Evolutionary conservation across 2,113 vertebrate species (phyloP).

Genomic region (Dipodomys spectabilis): DNA sequence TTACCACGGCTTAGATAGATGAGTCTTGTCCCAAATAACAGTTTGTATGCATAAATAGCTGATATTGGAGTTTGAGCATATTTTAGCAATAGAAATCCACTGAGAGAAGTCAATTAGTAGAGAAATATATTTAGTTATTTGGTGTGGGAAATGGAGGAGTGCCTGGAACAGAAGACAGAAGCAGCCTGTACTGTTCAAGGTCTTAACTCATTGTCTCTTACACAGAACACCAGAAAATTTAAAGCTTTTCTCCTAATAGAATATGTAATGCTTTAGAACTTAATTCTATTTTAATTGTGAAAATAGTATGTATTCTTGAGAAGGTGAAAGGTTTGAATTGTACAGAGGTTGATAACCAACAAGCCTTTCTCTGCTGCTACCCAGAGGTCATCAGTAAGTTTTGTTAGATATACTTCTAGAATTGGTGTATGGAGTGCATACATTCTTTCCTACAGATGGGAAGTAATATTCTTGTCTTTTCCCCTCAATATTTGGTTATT

Average conservation of each 20-base stretch:
- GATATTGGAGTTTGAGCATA: neutral
- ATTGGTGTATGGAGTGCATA: neutral
- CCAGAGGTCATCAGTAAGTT: neutral
- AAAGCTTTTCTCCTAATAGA: neutral
- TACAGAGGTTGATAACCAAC: neutral
- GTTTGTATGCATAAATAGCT: slow-evolving; percentile 32
- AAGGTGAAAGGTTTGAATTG: slow-evolving; percentile 18
- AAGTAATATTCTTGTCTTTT: neutral
- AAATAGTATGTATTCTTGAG: neutral
- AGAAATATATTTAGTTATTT: slow-evolving; percentile 47
- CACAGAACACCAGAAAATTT: neutral
- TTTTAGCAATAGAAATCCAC: slow-evolving; percentile 40
- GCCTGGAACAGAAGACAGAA: neutral
- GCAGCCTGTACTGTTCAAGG: neutral
- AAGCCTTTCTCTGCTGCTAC: neutral
- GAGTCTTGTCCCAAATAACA: slow-evolving; percentile 26
- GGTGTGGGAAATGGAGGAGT: neutral
- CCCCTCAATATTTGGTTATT: neutral
- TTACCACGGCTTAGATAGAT: neutral
- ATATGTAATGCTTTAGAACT: neutral
- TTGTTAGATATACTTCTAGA: slow-evolving; percentile 18
- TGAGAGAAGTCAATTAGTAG: neutral
- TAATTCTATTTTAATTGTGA: slow-evolving; percentile 37
- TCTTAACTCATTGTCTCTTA: neutral
- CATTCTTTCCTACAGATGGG: neutral